Evolutionary conservation across 1,140 invertebrate species (phyloP), one percentile per base, ranked within the genome.

Genomic region (Philopotamus ludificatus): DNA sequence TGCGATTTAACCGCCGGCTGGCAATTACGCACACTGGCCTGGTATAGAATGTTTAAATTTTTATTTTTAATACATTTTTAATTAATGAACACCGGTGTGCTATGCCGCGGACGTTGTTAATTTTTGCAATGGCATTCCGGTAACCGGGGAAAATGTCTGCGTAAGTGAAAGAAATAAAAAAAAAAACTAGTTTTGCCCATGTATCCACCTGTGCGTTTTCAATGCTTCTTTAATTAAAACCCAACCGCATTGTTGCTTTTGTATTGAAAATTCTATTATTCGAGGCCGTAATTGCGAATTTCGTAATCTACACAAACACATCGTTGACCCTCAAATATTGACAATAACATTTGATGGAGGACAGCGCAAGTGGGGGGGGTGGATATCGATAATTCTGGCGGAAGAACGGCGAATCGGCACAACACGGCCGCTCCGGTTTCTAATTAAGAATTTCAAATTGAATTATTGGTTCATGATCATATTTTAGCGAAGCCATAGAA

Each of bases 361-460:
- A 34, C 28, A 34, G 4, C 28, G 4, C 12, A 12, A 34, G 28
- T 7, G 4, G 12, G 28, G 12, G 4, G 12, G 28, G 12, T 12
- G 28, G 28, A 34, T 12, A 34, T 34, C 28, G 28, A 12, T 7
- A 34, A 34, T 7, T 4, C 28, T 34, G 4, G 28, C 28, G 12
- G n/a, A n/a, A n/a, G n/a, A n/a, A n/a, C n/a, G n/a, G n/a, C 28
- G 28, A 7, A 7, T 4, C 28, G 28, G 28, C 4, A 16, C 28
- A 20, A 51, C 12, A 12, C 28, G 18, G 22, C 25, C 26, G 22
- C 59, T 63, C 42, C 53, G 45, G 61, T 68, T 64, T 64, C 67
- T 62, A 68, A 68, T 68, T 68, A 68, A 62, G 62, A 68, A 68
- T 54, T n/a, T 60, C 41, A 63, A 63, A 68, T 68, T 68, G 67